Base-by-base conservation (phyloP, 2,797 vertebrate species). In the Lacerta agilis region DNA sequence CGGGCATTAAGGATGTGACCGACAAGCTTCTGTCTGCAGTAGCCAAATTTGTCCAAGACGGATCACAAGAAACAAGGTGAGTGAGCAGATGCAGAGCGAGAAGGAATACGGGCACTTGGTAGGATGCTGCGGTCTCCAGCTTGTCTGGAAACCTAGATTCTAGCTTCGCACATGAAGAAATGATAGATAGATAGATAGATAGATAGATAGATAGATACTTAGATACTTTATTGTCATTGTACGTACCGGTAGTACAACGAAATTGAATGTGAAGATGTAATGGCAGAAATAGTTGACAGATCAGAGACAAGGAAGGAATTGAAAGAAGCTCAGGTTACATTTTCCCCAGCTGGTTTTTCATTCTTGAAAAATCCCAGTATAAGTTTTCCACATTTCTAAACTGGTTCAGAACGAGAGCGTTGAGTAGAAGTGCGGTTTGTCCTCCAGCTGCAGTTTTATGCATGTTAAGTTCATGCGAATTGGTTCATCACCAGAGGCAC, bases 51-150 rank as follows among this genome's bases (percentile, higher is more conserved):
- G 94, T 97, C 4, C 98, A 98, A 90, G 98, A 99, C 85, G 97
- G 98, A 11, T 98, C 98, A 55, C 98, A 98, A 91, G 98, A 99
- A 96, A 97, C 98, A 75, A 98, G 99, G 99, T 98, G 75, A 85
- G 95, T 92, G 29, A 7, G 6, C 43, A 89, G 4, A 36, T 4
- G 33, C 55, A 33, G 11, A 29, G 33, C 76, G 3, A 38, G 49
- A 2, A 58, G 55, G 72, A 81, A 41, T 17, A 41, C 7, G n/a
- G 5, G 64, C 9, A 2, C 7, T 64, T 6, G 29, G 75, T 38
- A 43, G n/a, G 4, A 23, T 38, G 11, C 64, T 27, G 72, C 49
- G 41, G 45, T 18, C 27, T 4, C 25, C 29, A 82, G 61, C 33
- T 64, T 72, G 1, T 58, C 0, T 10, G 0, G 9, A 18, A 0